A percentile compares a stretch with the other conserved stretches of the same genome.
phyloP scores from a whole-genome alignment of 2,113 vertebrate genomes.

The Paradoxurus hermaphroditus region DNA sequence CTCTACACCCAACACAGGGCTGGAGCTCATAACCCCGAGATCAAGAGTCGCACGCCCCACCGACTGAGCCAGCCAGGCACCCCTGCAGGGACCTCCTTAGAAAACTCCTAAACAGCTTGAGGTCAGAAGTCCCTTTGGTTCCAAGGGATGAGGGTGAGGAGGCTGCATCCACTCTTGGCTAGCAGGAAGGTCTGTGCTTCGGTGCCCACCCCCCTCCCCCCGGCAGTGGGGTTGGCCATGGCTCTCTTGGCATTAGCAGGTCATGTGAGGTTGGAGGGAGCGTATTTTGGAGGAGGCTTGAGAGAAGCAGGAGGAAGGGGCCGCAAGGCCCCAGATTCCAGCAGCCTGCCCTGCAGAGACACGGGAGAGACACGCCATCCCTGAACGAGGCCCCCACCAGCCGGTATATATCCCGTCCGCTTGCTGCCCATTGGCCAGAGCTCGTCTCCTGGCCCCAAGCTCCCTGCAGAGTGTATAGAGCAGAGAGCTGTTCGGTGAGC shows the following conservation, averaged over 20 bases:
- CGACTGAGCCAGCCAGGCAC: not conserved
- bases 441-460: fast-evolving
- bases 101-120: not conserved
- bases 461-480: not conserved
- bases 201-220: not conserved
- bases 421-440: not conserved
- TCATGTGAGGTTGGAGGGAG: not conserved
- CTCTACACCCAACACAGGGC: not conserved
- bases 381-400: fast-evolving
- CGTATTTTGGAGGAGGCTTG: not conserved
- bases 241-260: no score
- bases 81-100: not conserved
- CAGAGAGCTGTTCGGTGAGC: fast-evolving
- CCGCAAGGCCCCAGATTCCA: no score
- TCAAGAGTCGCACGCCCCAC: not conserved
- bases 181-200: not conserved
- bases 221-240: no score
- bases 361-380: no score
- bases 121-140: not conserved
- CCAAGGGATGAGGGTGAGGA: not conserved
- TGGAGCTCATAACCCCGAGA: not conserved
- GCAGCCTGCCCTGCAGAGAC: not conserved
- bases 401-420: not conserved
- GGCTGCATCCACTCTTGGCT: not conserved
- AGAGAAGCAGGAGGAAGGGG: not conserved